Base-by-base conservation (phyloP, 2,888 invertebrate genomes). In the Choristoneura rosaceana region DNA sequence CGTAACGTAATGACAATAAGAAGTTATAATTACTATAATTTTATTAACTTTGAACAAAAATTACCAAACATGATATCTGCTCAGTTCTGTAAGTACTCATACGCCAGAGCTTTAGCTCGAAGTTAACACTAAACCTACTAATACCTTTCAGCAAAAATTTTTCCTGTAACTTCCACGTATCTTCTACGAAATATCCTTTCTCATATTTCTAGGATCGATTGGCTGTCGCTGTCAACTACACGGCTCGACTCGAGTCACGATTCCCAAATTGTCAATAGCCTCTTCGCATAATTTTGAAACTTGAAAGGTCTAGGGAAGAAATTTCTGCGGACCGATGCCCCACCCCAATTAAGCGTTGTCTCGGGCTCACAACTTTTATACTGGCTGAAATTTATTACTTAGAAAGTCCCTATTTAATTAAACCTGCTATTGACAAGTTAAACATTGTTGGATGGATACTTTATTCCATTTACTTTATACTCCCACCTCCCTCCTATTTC, bases 251-350 rank as follows among this genome's bases (percentile, higher is more conserved):
- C 63, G 17, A 73, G 25, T 47, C 38, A 25, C 52, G 38, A n/a
- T 41, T 66, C 41, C 43, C 14, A 71, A 71, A 64, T 52, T 69
- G 63, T 60, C 63, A 73, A 68, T 59, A 17, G 59, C 41, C 68
- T 15, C 62, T 62, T 62, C 47, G 71, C 67, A 68, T 67, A 73
- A 68, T 70, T 58, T 59, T 55, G 43, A 68, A 69, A 73, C 33
- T 69, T 63, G 25, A 63, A 55, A 68, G 59, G 71, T 71, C 68
- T 73, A 68, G 71, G 62, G 62, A 45, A 71, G 38, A 63, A 64
- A 64, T 69, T 64, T 47, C 62, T 59, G 47, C 43, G 38, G 50
- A 17, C 41, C 33, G 41, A 63, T 17, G 50, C 68, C 33, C 55
- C 45, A 12, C 5, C 50, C 55, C 47, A 71, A 71, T 71, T 58